Conservation (phyloP, 2,797 vertebrate species). For the Nothura maculosa region DNA sequence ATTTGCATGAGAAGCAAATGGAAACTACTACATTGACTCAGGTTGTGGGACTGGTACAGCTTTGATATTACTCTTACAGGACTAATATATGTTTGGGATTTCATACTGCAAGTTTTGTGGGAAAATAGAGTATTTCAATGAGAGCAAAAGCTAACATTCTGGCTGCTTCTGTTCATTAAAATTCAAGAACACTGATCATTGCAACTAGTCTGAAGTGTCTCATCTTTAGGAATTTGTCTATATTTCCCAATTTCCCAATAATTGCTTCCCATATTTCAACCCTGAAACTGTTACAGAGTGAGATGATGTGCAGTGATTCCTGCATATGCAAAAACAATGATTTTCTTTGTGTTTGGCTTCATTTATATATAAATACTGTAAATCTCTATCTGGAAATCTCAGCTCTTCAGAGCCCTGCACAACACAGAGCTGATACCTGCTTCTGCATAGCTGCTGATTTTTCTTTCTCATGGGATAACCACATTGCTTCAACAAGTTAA, state of each 20-base stretch:
- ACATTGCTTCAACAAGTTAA: conserved; percentile 40
- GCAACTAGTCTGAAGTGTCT: not conserved
- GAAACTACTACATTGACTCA: not conserved
- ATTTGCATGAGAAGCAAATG: not conserved
- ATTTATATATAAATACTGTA: not conserved
- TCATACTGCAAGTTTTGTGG: not conserved
- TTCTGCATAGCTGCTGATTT: not conserved
- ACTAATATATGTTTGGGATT: not conserved
- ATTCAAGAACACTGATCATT: not conserved
- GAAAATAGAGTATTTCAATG: not conserved
- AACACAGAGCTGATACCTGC: not conserved
- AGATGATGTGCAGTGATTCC: not conserved
- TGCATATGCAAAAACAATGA: not conserved
- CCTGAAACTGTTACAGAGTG: not conserved
- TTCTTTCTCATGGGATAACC: conserved; percentile 15
- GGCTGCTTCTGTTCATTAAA: not conserved
- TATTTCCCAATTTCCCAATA: not conserved
- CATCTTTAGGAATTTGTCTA: not conserved
- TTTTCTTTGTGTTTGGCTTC: conserved; percentile 23
- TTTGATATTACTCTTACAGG: not conserved
- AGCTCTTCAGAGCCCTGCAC: not conserved
- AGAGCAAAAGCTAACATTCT: not conserved
- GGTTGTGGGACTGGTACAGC: not conserved
- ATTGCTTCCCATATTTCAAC: not conserved
- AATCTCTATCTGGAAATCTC: conserved; percentile 19